Percentiles rank a stretch among this genome's conserved stretches.
These are phyloP conservation scores for Tanypteryx hageni DNA, from an alignment of 2,888 invertebrate genomes.

Conservation along the genomic window DNA sequence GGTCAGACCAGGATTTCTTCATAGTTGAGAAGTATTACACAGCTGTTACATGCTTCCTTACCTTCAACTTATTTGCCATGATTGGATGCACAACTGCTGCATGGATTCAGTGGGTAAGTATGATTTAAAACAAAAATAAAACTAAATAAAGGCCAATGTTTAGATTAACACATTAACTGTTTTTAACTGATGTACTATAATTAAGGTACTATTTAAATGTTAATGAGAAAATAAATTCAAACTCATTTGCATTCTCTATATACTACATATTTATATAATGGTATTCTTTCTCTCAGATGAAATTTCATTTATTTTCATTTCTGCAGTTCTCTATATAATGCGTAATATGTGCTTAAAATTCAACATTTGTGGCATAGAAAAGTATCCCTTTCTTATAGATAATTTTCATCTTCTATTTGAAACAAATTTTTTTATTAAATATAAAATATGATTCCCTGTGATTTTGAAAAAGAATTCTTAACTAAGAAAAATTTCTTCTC, in stretches of 20 bases:
- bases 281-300: no score
- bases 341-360: background rate
- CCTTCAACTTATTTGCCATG: conserved; percentile 96
- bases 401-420: no score
- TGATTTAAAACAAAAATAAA: background rate
- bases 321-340: background rate
- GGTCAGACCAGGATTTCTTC: conserved; percentile 78
- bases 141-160: background rate
- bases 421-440: no score
- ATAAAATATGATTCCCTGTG: no score
- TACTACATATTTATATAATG: no score
- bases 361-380: background rate
- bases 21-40: conserved; percentile 80
- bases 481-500: no score
- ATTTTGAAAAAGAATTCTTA: no score
- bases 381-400: background rate
- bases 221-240: no score
- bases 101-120: conserved; percentile 85
- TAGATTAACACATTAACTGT: background rate
- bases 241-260: no score
- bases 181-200: no score
- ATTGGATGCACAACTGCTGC: conserved; percentile 92
- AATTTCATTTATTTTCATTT: background rate
- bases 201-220: background rate
- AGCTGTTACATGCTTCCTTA: conserved; percentile 91